Percentiles rank a stretch among this genome's conserved stretches.
phyloP scores from a whole-genome alignment of 2,797 vertebrate genomes.

The Oophaga sylvatica region DNA sequence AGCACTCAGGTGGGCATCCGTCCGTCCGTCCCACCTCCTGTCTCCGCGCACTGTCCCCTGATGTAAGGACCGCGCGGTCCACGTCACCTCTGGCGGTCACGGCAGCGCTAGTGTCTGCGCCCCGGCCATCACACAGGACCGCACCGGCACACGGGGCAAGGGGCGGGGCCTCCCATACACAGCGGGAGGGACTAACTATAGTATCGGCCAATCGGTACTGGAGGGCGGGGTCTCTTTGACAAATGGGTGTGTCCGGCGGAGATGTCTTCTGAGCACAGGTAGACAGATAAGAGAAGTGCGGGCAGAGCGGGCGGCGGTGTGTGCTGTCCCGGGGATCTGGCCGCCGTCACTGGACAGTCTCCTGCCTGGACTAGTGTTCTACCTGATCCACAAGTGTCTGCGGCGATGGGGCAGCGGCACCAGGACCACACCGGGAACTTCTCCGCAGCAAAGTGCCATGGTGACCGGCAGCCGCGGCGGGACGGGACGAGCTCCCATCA shows the following conservation, averaged over 20 bases:
- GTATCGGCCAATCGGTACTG: not conserved
- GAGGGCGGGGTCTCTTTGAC: constrained; percentile 19
- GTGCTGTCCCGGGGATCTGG: not conserved
- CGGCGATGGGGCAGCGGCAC: not conserved
- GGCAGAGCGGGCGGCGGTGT: not conserved
- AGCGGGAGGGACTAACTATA: constrained; percentile 31
- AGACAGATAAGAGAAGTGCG: constrained; percentile 28
- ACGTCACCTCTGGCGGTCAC: no score
- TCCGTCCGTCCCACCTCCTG: no score
- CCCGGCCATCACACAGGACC: no score
- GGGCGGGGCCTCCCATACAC: not conserved
- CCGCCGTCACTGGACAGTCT: not conserved
- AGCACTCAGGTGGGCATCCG: no score
- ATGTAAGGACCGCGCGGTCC: no score
- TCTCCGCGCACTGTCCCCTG: no score
- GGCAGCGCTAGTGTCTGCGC: no score
- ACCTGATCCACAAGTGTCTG: not conserved
- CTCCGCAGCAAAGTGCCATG: not conserved
- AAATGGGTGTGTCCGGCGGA: constrained; percentile 26
- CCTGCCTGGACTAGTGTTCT: not conserved
- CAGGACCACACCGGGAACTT: no score
- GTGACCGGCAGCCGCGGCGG: not conserved
- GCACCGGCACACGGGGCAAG: no score
- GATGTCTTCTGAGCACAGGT: constrained; percentile 44
- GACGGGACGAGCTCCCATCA: no score